Evolutionary conservation across 2,113 vertebrate genomes (phyloP), one percentile per base, ranked within the genome.

Genomic region (Neogobius melanostomus): DNA sequence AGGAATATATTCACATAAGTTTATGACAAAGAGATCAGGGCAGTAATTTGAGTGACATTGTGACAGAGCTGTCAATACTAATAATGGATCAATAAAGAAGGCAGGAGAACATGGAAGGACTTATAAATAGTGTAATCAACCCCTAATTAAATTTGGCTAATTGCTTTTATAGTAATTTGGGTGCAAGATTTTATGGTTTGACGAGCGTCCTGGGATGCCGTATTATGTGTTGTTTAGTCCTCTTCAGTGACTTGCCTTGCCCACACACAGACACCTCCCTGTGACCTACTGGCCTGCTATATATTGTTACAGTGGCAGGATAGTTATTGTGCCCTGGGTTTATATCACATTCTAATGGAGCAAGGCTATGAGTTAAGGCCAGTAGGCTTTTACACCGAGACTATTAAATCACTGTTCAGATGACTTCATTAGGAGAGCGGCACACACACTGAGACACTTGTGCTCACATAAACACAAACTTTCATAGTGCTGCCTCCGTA

Each of bases 271-370:
- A 64, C 82, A 76, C 59, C 80, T 72, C 79, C 49, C 74, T 45
- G 69, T 82, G 82, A 84, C 81, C 83, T 76, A 77, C 71, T 89
- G 87, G 81, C 90, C 88, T 84, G 74, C 82, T 81, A 87, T 90
- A 89, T 91, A 89, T 90, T 87, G 86, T 89, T 75, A 73, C 87
- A 82, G 82, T 89, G 87, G 84, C 90, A 88, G 81, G 85, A 82
- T 81, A 81, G 87, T 89, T 90, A 86, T 87, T 88, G 85, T 89
- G 82, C 76, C 86, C 72, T 59, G 89, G 85, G 87, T 92, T 89
- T 91, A 90, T 87, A 86, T 90, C 87, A 89, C 87, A 88, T 92
- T 91, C 85, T 90, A 92, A 92, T 90, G 82, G 87, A 88, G 85
- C 82, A 84, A 85, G 85, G 82, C 88, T 87, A 88, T 89, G 85